phyloP scores from a whole-genome alignment of 2,113 vertebrate genomes.

The Willisornis vidua region DNA sequence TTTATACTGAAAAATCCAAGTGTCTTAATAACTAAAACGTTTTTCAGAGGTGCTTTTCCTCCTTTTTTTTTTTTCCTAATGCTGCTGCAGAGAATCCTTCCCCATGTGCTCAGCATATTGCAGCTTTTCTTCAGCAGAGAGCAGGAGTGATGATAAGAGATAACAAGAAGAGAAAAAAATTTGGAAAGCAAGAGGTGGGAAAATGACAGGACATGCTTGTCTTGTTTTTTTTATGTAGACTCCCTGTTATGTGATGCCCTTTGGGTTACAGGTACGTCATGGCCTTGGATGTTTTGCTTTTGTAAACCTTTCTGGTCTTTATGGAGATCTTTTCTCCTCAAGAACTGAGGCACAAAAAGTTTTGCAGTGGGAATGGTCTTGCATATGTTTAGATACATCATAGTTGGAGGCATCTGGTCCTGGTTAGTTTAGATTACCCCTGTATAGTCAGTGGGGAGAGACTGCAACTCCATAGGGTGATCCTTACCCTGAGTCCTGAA shows the following conservation, averaged over 20 bases:
- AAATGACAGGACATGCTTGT: background rate
- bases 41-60: conserved; percentile 12
- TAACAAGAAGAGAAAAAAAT: background rate
- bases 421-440: background rate
- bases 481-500: background rate
- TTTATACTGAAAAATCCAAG: conserved; percentile 69
- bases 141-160: background rate
- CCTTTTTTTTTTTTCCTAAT: background rate
- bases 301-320: background rate
- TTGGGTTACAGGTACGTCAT: background rate
- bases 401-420: background rate
- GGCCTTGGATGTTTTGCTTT: background rate
- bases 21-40: conserved; percentile 51
- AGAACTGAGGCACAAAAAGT: background rate
- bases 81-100: background rate
- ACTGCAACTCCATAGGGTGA: background rate
- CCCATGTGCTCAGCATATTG: conserved; percentile 18
- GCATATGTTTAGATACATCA: accelerated
- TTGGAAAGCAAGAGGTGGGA: background rate
- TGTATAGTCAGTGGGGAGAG: background rate
- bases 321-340: background rate
- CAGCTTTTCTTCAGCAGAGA: background rate
- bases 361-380: background rate
- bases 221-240: background rate
- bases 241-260: accelerated